phyloP scores from a whole-genome alignment of 2,888 invertebrate species.

The Mythimna lalbum region DNA sequence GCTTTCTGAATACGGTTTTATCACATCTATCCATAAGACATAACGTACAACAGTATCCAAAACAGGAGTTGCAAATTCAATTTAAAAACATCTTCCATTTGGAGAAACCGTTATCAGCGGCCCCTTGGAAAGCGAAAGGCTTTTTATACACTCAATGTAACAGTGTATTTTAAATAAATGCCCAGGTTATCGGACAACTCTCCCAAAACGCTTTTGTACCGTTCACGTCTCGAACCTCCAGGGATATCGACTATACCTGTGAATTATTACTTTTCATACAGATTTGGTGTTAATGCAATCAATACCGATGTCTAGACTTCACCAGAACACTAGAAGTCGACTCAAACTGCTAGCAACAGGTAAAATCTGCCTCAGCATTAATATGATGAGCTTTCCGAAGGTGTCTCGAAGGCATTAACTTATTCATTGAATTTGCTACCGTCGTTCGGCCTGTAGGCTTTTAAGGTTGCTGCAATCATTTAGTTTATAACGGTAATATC shows the following conservation, averaged over 20 bases:
- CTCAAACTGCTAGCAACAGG: constrained; percentile 25
- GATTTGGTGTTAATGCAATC: constrained; percentile 10
- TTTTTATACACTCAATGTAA: constrained; percentile 26
- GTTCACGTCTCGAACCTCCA: constrained; percentile 16
- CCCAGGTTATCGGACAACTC: constrained; percentile 30
- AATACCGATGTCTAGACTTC: constrained; percentile 16
- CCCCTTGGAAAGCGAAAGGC: constrained; percentile 36
- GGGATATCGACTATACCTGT: constrained; percentile 27
- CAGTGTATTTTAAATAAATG: constrained; percentile 37
- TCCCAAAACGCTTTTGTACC: constrained; percentile 36
- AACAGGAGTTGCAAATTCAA: constrained; percentile 21
- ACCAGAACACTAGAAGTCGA: constrained; percentile 7
- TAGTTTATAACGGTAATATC: constrained; percentile 2
- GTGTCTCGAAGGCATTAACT: background rate
- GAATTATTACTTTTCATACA: constrained; percentile 25
- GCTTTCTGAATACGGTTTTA: constrained; percentile 10
- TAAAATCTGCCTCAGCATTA: background rate
- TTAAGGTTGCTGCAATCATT: constrained; percentile 14
- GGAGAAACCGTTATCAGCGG: constrained; percentile 39
- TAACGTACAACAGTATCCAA: background rate
- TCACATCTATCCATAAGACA: background rate
- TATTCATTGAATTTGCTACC: constrained; percentile 21
- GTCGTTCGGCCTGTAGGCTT: background rate
- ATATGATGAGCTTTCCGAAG: constrained; percentile 8
- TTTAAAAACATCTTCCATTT: constrained; percentile 41